phyloP scores from a whole-genome alignment of 2,113 vertebrate genomes.

The Melierax canorus region DNA sequence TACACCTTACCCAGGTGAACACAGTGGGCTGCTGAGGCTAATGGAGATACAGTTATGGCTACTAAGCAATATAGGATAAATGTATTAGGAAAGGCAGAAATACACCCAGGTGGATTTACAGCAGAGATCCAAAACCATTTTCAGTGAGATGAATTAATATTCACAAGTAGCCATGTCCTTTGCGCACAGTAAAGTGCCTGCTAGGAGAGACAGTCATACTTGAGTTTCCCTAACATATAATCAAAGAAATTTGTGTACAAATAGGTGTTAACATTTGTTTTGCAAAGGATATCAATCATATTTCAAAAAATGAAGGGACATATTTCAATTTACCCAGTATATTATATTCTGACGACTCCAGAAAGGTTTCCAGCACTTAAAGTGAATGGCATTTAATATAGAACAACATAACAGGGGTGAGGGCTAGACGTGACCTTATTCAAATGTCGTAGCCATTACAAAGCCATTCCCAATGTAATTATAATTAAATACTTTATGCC shows the following conservation, averaged over 20 bases:
- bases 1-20: background rate
- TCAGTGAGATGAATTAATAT: background rate
- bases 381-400: constrained; percentile 99
- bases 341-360: constrained; percentile 82
- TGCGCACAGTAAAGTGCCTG: background rate
- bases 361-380: constrained; percentile 84
- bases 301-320: constrained; percentile 82
- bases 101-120: background rate
- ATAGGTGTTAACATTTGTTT: constrained; percentile 80
- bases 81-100: background rate
- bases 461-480: constrained; percentile 80
- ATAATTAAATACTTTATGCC: constrained; percentile 97
- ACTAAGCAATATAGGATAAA: background rate
- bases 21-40: background rate
- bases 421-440: constrained; percentile 95
- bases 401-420: constrained; percentile 89
- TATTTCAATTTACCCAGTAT: constrained; percentile 92
- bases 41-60: background rate
- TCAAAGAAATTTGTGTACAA: constrained; percentile 43
- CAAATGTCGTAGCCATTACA: constrained; percentile 85
- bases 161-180: background rate
- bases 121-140: background rate
- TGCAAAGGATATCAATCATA: constrained; percentile 93
- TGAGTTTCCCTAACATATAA: background rate
- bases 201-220: background rate